These are phyloP conservation scores for Pimephales promelas DNA, from an alignment of 2,113 vertebrate genomes.

Conservation along the genomic window DNA sequence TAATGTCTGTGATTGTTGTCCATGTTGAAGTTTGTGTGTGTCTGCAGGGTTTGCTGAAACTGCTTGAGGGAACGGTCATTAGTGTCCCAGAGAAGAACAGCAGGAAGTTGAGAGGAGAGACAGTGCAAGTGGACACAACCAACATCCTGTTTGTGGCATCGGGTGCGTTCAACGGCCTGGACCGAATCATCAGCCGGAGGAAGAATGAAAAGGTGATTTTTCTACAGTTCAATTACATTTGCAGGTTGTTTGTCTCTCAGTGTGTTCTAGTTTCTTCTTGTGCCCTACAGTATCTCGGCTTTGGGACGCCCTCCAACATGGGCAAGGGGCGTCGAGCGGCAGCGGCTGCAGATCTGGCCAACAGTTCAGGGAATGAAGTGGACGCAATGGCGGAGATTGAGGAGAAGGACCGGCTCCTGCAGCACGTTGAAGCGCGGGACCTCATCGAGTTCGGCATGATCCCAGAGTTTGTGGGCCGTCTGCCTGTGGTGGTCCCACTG, in stretches of 20 bases:
- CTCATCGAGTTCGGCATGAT: conserved; percentile 99
- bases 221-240: not conserved
- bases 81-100: conserved; percentile 98
- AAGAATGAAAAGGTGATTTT: conserved; percentile 93
- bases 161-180: conserved; percentile 95
- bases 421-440: conserved; percentile 90
- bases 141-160: conserved; percentile 96
- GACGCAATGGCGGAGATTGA: conserved; percentile 90
- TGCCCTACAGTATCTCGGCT: conserved; percentile 87
- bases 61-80: conserved; percentile 93
- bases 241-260: not conserved
- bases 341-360: conserved; percentile 92
- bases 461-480: conserved; percentile 94
- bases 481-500: conserved; percentile 94
- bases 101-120: conserved; percentile 93
- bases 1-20: not conserved
- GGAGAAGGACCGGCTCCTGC: conserved; percentile 91
- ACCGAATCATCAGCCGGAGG: conserved; percentile 94
- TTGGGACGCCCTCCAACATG: conserved; percentile 89
- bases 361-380: conserved; percentile 82
- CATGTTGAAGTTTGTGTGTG: conserved; percentile 7
- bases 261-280: not conserved
- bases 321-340: conserved; percentile 92
- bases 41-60: conserved; percentile 90
- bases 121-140: conserved; percentile 95